phyloP scores from a whole-genome alignment of 2,888 invertebrate genomes.

The Melanchra persicariae region DNA sequence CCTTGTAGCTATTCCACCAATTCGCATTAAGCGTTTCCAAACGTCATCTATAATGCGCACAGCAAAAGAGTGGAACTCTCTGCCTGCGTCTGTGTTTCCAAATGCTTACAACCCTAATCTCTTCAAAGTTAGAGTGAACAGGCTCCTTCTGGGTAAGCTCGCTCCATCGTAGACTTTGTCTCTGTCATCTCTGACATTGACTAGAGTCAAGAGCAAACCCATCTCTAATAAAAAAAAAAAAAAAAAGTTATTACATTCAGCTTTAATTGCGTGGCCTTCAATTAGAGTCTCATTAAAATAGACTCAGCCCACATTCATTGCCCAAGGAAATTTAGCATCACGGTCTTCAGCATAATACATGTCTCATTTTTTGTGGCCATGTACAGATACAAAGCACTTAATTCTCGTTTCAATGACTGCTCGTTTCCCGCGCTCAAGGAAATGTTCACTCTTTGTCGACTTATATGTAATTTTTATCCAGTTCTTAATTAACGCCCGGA shows the following conservation, averaged over 20 bases:
- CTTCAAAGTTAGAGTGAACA: too few relatives aligned
- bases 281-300: conserved; percentile 74
- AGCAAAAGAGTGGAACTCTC: too few relatives aligned
- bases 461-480: conserved; percentile 71
- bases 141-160: too few relatives aligned
- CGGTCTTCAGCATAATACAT: conserved; percentile 68
- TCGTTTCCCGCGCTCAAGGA: conserved; percentile 83
- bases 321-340: conserved; percentile 76
- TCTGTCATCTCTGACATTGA: too few relatives aligned
- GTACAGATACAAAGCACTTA: conserved; percentile 58
- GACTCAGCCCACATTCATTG: conserved; percentile 76
- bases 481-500: conserved; percentile 68
- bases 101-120: too few relatives aligned
- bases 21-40: too few relatives aligned
- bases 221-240: too few relatives aligned
- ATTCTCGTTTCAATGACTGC: conserved; percentile 72
- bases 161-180: too few relatives aligned
- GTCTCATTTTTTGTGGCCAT: conserved; percentile 68
- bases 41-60: too few relatives aligned
- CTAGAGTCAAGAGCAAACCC: too few relatives aligned
- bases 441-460: conserved; percentile 78
- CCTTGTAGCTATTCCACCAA: too few relatives aligned
- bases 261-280: conserved; percentile 76
- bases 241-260: conserved; percentile 58
- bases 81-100: too few relatives aligned